Evolutionary conservation across 1,140 invertebrate species (phyloP).

Genomic region (Drosophila nikananu): DNA sequence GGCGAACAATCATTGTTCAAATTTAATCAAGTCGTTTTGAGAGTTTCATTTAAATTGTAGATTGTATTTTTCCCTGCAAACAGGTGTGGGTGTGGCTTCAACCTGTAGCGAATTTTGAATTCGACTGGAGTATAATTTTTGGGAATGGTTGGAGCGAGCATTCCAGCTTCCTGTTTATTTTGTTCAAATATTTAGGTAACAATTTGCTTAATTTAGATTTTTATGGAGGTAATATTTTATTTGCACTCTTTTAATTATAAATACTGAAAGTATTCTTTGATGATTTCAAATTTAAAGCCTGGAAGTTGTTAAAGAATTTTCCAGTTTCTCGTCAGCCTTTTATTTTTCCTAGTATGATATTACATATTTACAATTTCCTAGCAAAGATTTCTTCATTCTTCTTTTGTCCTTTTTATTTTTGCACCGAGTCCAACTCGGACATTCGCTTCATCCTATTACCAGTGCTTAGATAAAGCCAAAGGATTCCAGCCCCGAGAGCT

Average conservation of each 20-base stretch:
- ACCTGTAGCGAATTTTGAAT: neutral
- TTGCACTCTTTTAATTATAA: neutral
- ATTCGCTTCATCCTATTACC: conserved; percentile 48
- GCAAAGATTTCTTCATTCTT: neutral
- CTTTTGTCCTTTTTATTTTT: neutral
- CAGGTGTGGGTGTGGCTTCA: neutral
- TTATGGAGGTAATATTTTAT: too few species aligned
- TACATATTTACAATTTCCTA: conserved; percentile 6
- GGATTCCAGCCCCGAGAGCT: conserved; percentile 41
- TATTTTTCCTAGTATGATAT: neutral
- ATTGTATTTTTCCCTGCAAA: conserved; percentile 8
- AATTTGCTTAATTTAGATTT: neutral
- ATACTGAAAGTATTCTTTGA: neutral
- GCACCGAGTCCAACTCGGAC: conserved; percentile 10
- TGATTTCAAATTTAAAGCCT: neutral
- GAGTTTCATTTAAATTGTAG: conserved; percentile 36
- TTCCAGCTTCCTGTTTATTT: too few species aligned
- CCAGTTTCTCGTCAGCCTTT: neutral
- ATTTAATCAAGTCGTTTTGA: conserved; percentile 42
- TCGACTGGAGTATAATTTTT: neutral
- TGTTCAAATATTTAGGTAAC: conserved; percentile 1
- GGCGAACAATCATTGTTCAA: conserved; percentile 28
- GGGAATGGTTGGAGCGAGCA: neutral
- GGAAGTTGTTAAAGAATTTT: neutral
- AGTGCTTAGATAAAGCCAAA: conserved; percentile 60